Evolutionary conservation across 2,888 invertebrate species (phyloP).

Genomic region (Ophion obscuratus): DNA sequence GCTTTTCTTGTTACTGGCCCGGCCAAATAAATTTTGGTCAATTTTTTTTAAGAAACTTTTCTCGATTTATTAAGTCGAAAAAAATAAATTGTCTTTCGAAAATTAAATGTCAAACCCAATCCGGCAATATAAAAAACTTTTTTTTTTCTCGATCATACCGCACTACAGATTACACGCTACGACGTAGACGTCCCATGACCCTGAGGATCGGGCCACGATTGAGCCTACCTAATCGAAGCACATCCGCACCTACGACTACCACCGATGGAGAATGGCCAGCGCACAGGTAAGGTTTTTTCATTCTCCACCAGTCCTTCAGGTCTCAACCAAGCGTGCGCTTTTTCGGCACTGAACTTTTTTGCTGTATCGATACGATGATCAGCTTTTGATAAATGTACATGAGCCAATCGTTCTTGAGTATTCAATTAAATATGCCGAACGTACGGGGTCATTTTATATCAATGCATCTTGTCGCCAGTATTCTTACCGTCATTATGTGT

Average conservation of each 20-base stretch:
- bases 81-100: neutral
- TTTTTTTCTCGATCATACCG: conserved; percentile 28
- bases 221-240: conserved; percentile 85
- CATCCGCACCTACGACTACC: conserved; percentile 83
- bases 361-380: too few species aligned
- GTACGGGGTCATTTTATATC: too few species aligned
- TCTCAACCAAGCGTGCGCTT: too few species aligned
- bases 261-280: conserved; percentile 84
- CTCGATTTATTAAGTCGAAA: neutral
- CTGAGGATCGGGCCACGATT: conserved; percentile 85
- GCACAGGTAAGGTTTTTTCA: conserved; percentile 80
- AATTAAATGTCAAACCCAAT: neutral
- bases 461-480: too few species aligned
- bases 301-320: neutral
- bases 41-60: neutral
- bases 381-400: too few species aligned
- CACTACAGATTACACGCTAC: conserved; percentile 84
- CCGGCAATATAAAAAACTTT: neutral
- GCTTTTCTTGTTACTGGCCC: neutral
- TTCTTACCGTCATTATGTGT: too few species aligned
- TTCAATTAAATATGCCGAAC: too few species aligned
- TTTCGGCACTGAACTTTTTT: neutral
- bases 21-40: neutral
- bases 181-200: conserved; percentile 85
- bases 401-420: too few species aligned